Evolutionary conservation across 2,888 invertebrate species (phyloP), one percentile per base, ranked within the genome.

Genomic region (Ophion obscuratus): DNA sequence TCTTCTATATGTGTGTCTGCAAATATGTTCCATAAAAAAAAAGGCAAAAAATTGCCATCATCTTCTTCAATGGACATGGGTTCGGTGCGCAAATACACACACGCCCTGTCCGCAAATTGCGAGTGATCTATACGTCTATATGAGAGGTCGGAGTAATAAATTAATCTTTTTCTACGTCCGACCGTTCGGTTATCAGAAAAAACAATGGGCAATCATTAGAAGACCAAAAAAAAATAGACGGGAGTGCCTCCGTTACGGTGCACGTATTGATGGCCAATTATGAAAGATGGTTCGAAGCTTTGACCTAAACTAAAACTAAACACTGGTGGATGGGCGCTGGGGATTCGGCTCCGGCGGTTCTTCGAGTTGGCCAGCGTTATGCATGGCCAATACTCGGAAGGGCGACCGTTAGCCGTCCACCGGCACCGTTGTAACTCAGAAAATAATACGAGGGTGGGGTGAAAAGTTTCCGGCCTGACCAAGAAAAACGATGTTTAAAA

Each of bases 1-100:
- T 67, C 68, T 17, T 7, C 57, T 64, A 17, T 66, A 14, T 66
- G 2, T 66, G 2, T 11, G 66, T 6, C 17, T 66, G 27, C 11
- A 66, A 27, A 66, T 31, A 66, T 14, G 27, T 17, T 20, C 61
- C 2, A 40, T 36, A 31, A 67, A 20, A 47, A 47, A 7, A 14
- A 53, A 53, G 53, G 53, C 17, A 61, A 36, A 61, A 40, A 74
- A 36, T 67, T 59, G 76, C 24, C 27, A 77, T 47, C 14, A 36
- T 11, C n/a, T 62, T 11, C n/a, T 62, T 3, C 75, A 68, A 76
- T 80, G 73, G n/a, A 66, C 44, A 20, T 64, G 70, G 57, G 40
- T 40, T 80, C 53, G 59, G 73, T 40, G 57, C n/a, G 31, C 31
- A 71, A n/a, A 36, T 9, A 75, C 47, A 27, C 47, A 31, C 47